phyloP scores from a whole-genome alignment of 2,797 vertebrate species.

The Arremon brunneinucha region DNA sequence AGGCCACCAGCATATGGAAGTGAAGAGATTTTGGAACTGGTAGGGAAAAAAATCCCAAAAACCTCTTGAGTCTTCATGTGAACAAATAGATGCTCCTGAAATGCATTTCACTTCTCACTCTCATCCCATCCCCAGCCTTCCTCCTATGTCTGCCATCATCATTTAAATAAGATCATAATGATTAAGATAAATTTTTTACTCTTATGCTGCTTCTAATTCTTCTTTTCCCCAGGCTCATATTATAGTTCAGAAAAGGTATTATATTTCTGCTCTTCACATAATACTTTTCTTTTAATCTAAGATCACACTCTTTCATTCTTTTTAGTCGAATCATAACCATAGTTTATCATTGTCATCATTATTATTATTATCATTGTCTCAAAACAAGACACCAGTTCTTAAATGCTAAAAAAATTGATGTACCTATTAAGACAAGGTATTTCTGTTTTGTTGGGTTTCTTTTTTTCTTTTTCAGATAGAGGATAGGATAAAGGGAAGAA shows the following conservation, averaged over 20 bases:
- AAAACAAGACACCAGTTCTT: background rate
- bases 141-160: rapidly evolving
- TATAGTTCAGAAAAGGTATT: background rate
- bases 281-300: background rate
- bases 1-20: background rate
- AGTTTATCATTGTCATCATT: background rate
- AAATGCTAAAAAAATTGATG: background rate
- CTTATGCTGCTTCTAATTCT: background rate
- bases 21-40: background rate
- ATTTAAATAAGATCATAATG: background rate
- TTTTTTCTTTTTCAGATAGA: background rate
- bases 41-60: rapidly evolving
- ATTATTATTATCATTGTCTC: background rate
- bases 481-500: background rate
- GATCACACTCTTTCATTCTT: background rate
- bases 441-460: background rate
- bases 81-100: background rate
- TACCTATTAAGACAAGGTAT: background rate
- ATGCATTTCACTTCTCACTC: background rate
- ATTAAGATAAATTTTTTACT: background rate
- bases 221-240: background rate
- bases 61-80: rapidly evolving
- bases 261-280: background rate
- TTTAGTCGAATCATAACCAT: background rate
- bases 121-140: background rate